Base-by-base conservation (phyloP, 53 echinoderm and acorn worm genomes). In the Luidia sarsii region DNA sequence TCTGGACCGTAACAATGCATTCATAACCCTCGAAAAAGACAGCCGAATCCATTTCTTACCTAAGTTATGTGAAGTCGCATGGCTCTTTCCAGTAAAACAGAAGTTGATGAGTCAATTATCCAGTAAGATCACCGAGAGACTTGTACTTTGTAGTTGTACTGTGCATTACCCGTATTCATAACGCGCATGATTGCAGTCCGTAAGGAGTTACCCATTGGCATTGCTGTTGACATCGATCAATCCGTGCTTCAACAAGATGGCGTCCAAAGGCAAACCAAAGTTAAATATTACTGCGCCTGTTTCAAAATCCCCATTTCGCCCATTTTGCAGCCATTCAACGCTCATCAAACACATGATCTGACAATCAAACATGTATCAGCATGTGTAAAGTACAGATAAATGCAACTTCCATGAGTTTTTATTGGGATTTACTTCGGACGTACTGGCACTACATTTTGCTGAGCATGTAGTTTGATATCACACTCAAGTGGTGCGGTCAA, bases 221-320 rank as follows among this genome's bases (percentile, higher is more conserved):
- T 52, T 61, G 45, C 25, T 77, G 59, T 77, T 50, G 50, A 50
- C 43, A 77, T 61, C 60, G 45, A 77, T 60, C 43, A 30, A 19
- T 34, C 50, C 9, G 18, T 41, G 11, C 50, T 41, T 25, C 61
- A 37, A 25, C 59, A 77, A 77, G 61, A 77, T 77, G 77, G 77
- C 77, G 77, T 19, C 62, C 30, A 46, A 77, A 30, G 22, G 46
- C 41, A 48, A 48, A 39, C 60, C 16, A 27, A 59, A 77, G 60
- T 77, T 61, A 61, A 31, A 77, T 29, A 77, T 45, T 77, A 77
- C 7, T 77, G 4, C 77, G 77, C 77, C 3, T 2, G n/a, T 21
- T 31, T 56, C 18, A n/a, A 24, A 77, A 59, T 22, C 19, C 5
- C 1, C 56, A 2, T 73, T 56, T 56, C 8, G 19, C 1, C 9